These are phyloP conservation scores for Mya arenaria DNA, from an alignment of 1,140 invertebrate species.

Conservation along the genomic window DNA sequence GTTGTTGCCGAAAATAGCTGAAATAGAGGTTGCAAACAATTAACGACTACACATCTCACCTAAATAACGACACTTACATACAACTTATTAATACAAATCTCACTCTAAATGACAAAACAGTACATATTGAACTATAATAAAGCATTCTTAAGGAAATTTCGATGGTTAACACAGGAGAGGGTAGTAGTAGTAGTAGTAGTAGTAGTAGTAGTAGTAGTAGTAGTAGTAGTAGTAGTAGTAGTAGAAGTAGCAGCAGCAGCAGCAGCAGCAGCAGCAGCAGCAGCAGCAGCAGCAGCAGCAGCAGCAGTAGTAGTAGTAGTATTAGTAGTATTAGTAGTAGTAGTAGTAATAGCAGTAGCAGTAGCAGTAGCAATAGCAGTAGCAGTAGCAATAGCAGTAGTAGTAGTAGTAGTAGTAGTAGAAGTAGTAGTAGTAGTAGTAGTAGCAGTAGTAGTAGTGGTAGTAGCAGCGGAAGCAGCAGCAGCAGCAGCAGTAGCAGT, in stretches of 20 bases:
- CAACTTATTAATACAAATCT: too few species aligned
- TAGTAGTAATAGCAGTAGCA: not conserved
- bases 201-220: constrained; percentile 24
- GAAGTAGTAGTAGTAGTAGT: constrained; percentile 31
- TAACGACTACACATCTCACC: too few species aligned
- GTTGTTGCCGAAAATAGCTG: too few species aligned
- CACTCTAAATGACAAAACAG: too few species aligned
- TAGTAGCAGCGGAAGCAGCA: constrained; percentile 28
- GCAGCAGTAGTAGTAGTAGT: constrained; percentile 19
- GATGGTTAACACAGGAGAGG: too few species aligned
- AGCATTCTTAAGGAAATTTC: too few species aligned
- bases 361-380: constrained; percentile 19
- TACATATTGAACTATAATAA: too few species aligned
- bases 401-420: constrained; percentile 50
- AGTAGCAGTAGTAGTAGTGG: not conserved
- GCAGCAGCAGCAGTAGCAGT: constrained; percentile 46
- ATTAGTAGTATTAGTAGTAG: not conserved
- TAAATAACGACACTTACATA: too few species aligned
- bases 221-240: constrained; percentile 25
- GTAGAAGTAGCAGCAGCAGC: constrained; percentile 7
- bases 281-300: not conserved
- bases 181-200: constrained; percentile 21
- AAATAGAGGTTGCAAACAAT: too few species aligned
- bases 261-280: constrained; percentile 5
- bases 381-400: constrained; percentile 10